Evolutionary conservation across 64 coral and sea anemone species (phyloP).

Genomic region (Porites lutea): DNA sequence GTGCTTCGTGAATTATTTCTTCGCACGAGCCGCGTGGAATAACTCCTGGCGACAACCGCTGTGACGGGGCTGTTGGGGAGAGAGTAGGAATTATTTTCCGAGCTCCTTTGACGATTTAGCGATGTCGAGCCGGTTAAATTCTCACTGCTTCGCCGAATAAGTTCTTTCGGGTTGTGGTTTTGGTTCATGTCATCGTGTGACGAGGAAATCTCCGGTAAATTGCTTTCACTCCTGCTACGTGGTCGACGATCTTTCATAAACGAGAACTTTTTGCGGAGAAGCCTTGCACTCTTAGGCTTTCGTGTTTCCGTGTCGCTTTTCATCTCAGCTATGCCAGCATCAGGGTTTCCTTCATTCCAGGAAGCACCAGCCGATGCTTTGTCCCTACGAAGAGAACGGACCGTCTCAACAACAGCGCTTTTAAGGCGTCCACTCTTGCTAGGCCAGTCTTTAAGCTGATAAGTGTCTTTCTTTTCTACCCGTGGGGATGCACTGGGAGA

Average conservation of each 20-base stretch:
- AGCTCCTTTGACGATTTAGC: background rate
- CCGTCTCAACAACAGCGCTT: slow-evolving; percentile 15
- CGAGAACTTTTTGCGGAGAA: slow-evolving; percentile 31
- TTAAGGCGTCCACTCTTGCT: background rate
- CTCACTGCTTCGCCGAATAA: slow-evolving; percentile 19
- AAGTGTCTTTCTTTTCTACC: background rate
- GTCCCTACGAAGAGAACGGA: slow-evolving; percentile 4
- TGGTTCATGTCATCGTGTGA: slow-evolving; percentile 35
- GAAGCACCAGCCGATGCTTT: background rate
- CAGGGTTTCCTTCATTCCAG: background rate
- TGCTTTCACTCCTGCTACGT: slow-evolving; percentile 17
- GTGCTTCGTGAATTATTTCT: slow-evolving; percentile 13
- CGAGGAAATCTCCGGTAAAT: background rate
- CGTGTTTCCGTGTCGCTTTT: background rate
- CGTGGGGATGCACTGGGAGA: background rate
- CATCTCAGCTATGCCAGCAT: background rate
- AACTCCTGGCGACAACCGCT: background rate
- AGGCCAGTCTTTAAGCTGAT: slow-evolving; percentile 25
- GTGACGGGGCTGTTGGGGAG: slow-evolving; percentile 8
- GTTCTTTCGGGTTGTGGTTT: background rate
- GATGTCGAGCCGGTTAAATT: background rate
- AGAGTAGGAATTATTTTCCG: background rate
- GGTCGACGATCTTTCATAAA: slow-evolving; percentile 38
- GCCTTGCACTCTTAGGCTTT: background rate
- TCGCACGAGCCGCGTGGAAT: background rate